These are phyloP conservation scores for Cydia pomonella DNA, from an alignment of 1,140 invertebrate species.

Conservation along the genomic window DNA sequence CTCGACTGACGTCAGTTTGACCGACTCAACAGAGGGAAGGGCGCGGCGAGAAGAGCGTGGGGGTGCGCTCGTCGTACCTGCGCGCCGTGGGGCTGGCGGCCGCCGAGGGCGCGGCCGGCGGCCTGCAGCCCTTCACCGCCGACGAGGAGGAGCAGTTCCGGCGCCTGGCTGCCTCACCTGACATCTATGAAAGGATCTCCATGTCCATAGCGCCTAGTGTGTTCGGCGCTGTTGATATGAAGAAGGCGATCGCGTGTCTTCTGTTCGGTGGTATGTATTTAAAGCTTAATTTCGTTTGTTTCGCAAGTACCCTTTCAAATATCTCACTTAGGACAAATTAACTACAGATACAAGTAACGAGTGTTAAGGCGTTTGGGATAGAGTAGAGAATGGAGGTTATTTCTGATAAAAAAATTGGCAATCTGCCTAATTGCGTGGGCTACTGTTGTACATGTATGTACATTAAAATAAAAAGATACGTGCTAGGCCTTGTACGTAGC, in stretches of 20 bases:
- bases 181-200: conserved; percentile 95
- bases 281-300: background rate
- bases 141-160: conserved; percentile 97
- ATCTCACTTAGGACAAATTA: too few relatives aligned
- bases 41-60: conserved; percentile 93
- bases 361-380: too few relatives aligned
- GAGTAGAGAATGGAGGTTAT: too few relatives aligned
- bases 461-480: too few relatives aligned
- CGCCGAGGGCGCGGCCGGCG: conserved; percentile 90
- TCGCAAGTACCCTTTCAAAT: too few relatives aligned
- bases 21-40: conserved; percentile 84
- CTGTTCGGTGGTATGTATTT: conserved; percentile 88
- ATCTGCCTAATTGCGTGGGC: too few relatives aligned
- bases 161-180: conserved; percentile 89
- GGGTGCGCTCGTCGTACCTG: conserved; percentile 96
- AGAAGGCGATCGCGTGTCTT: conserved; percentile 97
- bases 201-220: conserved; percentile 98
- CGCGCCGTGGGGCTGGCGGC: conserved; percentile 96
- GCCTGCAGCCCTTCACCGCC: conserved; percentile 82
- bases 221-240: conserved; percentile 96
- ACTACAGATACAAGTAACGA: too few relatives aligned
- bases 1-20: too few relatives aligned
- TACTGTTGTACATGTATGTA: too few relatives aligned
- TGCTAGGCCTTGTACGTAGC: too few relatives aligned
- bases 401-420: too few relatives aligned